Evolutionary conservation across 2,113 vertebrate species (phyloP).

Genomic region (Isurus oxyrinchus): DNA sequence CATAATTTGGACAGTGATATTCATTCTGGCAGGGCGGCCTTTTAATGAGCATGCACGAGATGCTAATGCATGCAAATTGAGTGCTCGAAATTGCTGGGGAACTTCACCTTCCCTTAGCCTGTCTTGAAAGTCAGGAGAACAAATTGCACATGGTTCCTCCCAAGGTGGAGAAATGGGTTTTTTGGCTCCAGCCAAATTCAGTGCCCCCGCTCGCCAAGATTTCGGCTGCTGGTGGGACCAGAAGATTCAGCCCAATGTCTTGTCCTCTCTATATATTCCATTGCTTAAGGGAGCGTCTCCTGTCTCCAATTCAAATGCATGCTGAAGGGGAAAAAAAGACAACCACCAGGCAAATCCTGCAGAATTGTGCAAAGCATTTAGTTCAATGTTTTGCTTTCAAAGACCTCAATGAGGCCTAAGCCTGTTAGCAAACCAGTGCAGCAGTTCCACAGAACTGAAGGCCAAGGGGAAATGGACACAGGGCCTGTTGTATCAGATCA

Average conservation of each 20-base stretch:
- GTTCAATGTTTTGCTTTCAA: neutral
- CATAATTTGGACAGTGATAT: too few species aligned
- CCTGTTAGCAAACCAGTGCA: neutral
- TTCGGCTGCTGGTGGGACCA: too few species aligned
- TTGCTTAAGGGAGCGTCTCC: neutral
- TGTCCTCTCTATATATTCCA: neutral
- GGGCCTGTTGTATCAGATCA: neutral
- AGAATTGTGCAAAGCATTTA: neutral
- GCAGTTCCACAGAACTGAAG: neutral
- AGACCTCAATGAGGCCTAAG: neutral
- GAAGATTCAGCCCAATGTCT: neutral
- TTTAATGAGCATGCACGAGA: too few species aligned
- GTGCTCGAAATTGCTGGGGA: too few species aligned
- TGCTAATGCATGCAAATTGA: too few species aligned
- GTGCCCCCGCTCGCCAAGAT: too few species aligned
- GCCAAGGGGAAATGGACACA: neutral
- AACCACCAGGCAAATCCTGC: neutral
- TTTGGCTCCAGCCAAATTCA: too few species aligned
- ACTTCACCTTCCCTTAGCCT: too few species aligned
- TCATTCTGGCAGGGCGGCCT: too few species aligned
- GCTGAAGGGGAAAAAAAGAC: neutral
- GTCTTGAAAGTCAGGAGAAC: too few species aligned
- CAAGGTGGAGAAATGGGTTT: too few species aligned
- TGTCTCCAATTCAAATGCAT: neutral
- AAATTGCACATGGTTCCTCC: too few species aligned